Conservation (phyloP, 2,113 vertebrate genomes). For the Corythaixoides concolor region DNA sequence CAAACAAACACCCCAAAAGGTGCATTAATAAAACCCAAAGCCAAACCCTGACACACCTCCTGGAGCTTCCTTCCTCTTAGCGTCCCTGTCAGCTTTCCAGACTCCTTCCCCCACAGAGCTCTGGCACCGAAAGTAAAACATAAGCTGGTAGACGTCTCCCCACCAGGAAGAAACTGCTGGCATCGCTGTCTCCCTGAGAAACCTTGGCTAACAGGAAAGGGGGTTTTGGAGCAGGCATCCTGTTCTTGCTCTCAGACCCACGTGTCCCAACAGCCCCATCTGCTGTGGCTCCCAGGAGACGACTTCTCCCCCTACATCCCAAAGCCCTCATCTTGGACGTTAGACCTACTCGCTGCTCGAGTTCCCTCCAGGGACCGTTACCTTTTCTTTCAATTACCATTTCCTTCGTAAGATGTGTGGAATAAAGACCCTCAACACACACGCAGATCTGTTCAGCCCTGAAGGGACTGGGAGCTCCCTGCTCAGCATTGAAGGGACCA, state of each 20-base stretch:
- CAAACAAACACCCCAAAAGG: background rate
- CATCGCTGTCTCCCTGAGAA: background rate
- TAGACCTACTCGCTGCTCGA: background rate
- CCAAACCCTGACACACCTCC: background rate
- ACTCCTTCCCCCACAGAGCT: background rate
- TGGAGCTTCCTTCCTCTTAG: background rate
- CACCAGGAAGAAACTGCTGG: background rate
- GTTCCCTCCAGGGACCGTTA: background rate
- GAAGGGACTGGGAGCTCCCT: conserved; percentile 50
- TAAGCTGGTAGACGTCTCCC: background rate
- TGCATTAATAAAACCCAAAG: background rate
- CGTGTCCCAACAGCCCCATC: background rate
- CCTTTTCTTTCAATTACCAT: conserved; percentile 8
- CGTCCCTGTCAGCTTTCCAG: rapidly evolving
- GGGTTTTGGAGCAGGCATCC: background rate
- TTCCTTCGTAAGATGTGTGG: background rate
- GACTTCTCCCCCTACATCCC: background rate
- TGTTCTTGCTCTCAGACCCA: background rate
- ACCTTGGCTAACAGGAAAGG: background rate
- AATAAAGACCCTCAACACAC: conserved; percentile 18
- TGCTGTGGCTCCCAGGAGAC: background rate
- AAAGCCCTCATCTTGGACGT: background rate
- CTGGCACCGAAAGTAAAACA: background rate
- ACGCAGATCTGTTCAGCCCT: background rate
- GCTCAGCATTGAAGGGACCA: conserved; percentile 49